These are phyloP conservation scores for Lasius platythorax DNA, from an alignment of 2,888 invertebrate species.

Conservation along the genomic window DNA sequence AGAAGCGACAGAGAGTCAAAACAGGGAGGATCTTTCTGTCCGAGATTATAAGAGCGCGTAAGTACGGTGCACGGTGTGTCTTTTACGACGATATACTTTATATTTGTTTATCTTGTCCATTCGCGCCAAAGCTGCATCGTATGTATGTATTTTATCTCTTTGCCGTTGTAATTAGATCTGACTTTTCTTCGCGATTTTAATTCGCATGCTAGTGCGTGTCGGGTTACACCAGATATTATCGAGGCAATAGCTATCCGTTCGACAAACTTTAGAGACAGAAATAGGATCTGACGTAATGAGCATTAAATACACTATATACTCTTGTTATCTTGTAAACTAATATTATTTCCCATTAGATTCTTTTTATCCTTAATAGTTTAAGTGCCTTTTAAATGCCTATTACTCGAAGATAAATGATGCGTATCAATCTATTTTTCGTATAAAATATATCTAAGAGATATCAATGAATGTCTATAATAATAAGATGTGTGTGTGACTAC, in stretches of 20 bases:
- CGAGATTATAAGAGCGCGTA: not conserved
- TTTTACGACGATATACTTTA: not conserved
- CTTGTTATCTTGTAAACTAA: not conserved
- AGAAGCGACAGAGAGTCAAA: not conserved
- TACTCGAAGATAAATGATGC: not conserved
- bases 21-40: not conserved
- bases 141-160: not conserved
- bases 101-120: too few relatives aligned
- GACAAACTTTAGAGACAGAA: conserved; percentile 8
- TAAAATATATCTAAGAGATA: not conserved
- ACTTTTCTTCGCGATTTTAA: not conserved
- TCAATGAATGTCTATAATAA: not conserved
- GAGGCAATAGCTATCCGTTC: conserved; percentile 3
- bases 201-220: not conserved
- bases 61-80: not conserved
- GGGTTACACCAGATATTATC: not conserved
- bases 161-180: not conserved
- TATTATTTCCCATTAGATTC: not conserved
- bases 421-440: not conserved
- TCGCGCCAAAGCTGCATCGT: not conserved
- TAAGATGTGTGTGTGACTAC: not conserved
- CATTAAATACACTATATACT: not conserved
- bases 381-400: not conserved
- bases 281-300: conserved; percentile 10
- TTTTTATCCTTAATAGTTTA: not conserved